Percentiles rank a stretch among this genome's conserved stretches.
These are phyloP conservation scores for Lysiphlebus fabarum DNA, from an alignment of 1,140 invertebrate genomes.

Conservation along the genomic window DNA sequence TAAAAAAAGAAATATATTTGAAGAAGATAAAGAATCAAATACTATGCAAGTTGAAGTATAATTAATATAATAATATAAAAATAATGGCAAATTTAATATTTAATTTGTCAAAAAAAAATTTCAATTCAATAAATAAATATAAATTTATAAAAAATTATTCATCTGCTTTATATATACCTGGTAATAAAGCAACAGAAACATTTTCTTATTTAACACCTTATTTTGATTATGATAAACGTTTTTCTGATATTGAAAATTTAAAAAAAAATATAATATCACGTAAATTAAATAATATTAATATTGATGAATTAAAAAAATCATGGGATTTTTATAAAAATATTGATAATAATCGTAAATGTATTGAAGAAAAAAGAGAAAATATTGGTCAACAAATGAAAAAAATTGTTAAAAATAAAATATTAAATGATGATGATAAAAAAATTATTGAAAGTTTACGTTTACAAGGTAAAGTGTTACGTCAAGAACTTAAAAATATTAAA, in stretches of 20 bases:
- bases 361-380: conserved; percentile 48
- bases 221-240: conserved; percentile 59
- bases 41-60: neutral
- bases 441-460: conserved; percentile 55
- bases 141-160: conserved; percentile 32
- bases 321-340: conserved; percentile 58
- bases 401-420: conserved; percentile 43
- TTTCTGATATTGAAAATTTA: conserved; percentile 52
- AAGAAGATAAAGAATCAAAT: neutral
- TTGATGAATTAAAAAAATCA: conserved; percentile 49
- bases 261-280: conserved; percentile 54
- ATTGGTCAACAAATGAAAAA: conserved; percentile 32
- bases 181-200: conserved; percentile 59
- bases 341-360: conserved; percentile 41
- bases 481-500: conserved; percentile 61
- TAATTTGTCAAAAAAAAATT: too few relatives aligned
- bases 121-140: neutral
- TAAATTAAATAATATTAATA: conserved; percentile 48
- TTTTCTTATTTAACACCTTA: conserved; percentile 62
- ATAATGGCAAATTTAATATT: neutral
- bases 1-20: conserved; percentile 29
- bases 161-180: conserved; percentile 65
- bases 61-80: neutral
- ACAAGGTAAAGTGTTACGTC: conserved; percentile 56
- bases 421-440: conserved; percentile 41